These are phyloP conservation scores for Brachionus koreanus DNA, from an alignment of 1,140 invertebrate species.

Conservation along the genomic window DNA sequence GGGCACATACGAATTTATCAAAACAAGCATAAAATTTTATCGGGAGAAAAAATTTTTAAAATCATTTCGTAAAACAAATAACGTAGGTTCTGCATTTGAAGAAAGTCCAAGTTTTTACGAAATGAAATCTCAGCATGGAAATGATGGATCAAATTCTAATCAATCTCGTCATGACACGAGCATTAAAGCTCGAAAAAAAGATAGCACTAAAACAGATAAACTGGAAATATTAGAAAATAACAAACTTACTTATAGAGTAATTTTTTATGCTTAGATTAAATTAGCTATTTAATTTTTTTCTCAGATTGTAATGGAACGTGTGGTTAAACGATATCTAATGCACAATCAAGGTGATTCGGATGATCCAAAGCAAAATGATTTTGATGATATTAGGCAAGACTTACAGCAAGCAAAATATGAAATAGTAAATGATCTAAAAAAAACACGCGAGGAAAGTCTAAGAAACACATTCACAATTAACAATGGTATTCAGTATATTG, in stretches of 20 bases:
- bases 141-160: background rate
- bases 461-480: constrained; percentile 4
- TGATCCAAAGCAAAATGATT: constrained; percentile 40
- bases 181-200: background rate
- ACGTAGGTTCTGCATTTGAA: background rate
- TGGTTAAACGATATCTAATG: constrained; percentile 41
- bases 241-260: constrained; percentile 17
- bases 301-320: constrained; percentile 41
- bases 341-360: constrained; percentile 44
- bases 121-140: background rate
- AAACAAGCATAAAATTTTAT: background rate
- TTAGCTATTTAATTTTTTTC: background rate
- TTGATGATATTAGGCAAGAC: constrained; percentile 37
- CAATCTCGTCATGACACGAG: background rate
- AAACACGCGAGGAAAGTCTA: background rate
- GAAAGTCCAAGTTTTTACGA: constrained; percentile 23
- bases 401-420: constrained; percentile 11
- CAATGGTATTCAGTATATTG: constrained; percentile 24
- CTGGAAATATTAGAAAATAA: background rate
- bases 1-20: background rate
- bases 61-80: background rate
- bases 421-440: constrained; percentile 35
- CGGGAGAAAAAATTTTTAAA: background rate
- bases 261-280: background rate
- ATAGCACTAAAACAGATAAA: background rate